Percentiles rank a stretch among this genome's conserved stretches.
These are phyloP conservation scores for Sceloporus tristichus DNA, from an alignment of 2,113 vertebrate species.

Conservation along the genomic window DNA sequence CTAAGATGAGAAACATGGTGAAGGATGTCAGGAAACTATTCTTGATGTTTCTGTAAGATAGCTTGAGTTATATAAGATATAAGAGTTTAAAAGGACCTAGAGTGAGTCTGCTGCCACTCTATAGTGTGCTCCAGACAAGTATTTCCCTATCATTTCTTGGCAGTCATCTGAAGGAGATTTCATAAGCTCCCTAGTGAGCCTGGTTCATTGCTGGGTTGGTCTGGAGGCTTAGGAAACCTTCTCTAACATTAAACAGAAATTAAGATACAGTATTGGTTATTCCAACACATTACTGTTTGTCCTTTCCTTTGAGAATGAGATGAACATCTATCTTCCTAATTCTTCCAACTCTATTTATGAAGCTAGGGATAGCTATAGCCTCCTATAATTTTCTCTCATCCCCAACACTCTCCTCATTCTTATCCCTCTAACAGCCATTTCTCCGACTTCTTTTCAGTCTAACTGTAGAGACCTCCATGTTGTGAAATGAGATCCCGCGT, in stretches of 20 bases:
- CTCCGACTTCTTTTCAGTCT: background rate
- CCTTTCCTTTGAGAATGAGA: background rate
- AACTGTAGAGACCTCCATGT: background rate
- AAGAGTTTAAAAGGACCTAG: background rate
- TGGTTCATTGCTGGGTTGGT: background rate
- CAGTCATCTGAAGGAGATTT: background rate
- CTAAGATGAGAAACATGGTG: background rate
- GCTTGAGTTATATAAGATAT: background rate
- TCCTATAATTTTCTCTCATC: background rate
- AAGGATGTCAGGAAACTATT: background rate
- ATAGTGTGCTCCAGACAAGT: background rate
- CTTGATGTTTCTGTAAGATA: background rate
- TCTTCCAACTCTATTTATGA: background rate
- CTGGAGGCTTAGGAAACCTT: background rate
- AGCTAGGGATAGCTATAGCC: background rate
- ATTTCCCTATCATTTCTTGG: background rate
- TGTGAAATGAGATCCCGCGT: background rate
- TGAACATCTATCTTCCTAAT: background rate
- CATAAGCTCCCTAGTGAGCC: background rate
- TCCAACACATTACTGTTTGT: background rate
- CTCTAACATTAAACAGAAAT: background rate
- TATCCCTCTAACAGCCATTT: background rate
- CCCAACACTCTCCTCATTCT: too few relatives aligned
- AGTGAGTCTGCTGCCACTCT: background rate
- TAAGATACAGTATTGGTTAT: background rate